These are phyloP conservation scores for Phortica okadai DNA, from an alignment of 2,888 invertebrate genomes.

Conservation along the genomic window DNA sequence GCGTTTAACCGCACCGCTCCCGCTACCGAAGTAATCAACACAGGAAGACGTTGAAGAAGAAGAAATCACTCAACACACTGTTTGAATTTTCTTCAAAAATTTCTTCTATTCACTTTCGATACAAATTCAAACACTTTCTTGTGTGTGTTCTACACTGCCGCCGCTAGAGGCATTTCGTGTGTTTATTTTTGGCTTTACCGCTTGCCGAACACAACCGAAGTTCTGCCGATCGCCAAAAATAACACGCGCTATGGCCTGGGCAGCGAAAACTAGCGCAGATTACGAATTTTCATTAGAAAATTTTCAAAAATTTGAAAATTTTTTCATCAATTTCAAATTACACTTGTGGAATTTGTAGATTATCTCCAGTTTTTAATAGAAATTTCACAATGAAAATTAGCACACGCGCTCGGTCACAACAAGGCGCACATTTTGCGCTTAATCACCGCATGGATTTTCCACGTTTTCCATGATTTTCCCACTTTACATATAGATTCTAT, in stretches of 20 bases:
- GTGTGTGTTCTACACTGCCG: slow-evolving; percentile 20
- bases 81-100: slow-evolving; percentile 26
- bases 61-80: neutral
- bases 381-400: slow-evolving; percentile 41
- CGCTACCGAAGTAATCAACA: slow-evolving; percentile 37
- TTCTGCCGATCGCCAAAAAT: slow-evolving; percentile 70
- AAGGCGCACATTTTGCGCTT: slow-evolving; percentile 52
- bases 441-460: slow-evolving; percentile 64
- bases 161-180: slow-evolving; percentile 62
- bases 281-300: slow-evolving; percentile 18
- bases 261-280: slow-evolving; percentile 63
- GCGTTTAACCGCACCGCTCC: slow-evolving; percentile 27
- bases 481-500: slow-evolving; percentile 64
- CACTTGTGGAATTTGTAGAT: slow-evolving; percentile 37
- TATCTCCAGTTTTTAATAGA: slow-evolving; percentile 59
- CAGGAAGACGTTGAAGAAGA: slow-evolving; percentile 1
- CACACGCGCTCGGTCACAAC: slow-evolving; percentile 49
- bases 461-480: slow-evolving; percentile 64
- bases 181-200: slow-evolving; percentile 70
- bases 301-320: slow-evolving; percentile 62
- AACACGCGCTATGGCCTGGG: slow-evolving; percentile 73
- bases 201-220: slow-evolving; percentile 59
- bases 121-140: neutral
- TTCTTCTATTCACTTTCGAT: neutral
- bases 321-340: slow-evolving; percentile 48